Percentiles rank a stretch among this genome's conserved stretches.
phyloP scores from a whole-genome alignment of 2,888 invertebrate species.

The Trichopoda pennipes region DNA sequence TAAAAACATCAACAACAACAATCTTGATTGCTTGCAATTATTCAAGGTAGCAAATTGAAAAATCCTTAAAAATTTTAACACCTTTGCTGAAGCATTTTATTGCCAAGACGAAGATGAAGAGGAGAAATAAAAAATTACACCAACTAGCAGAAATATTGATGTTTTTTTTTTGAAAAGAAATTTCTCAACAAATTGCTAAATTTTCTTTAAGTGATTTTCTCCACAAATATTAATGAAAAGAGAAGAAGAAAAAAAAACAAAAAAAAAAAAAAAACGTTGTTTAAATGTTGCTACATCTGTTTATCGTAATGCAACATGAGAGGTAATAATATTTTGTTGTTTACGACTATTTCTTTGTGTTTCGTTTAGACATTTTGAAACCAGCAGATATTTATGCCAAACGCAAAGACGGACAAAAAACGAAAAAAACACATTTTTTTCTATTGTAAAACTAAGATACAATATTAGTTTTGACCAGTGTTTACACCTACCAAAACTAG shows the following conservation, averaged over 20 bases:
- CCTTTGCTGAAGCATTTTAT: too few species aligned
- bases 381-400: background rate
- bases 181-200: constrained; percentile 1
- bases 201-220: constrained; percentile 31
- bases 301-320: constrained; percentile 62
- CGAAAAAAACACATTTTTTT: constrained; percentile 11
- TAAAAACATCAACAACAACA: too few species aligned
- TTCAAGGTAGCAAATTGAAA: too few species aligned
- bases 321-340: constrained; percentile 49
- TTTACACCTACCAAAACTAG: constrained; percentile 13
- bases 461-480: background rate
- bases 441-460: constrained; percentile 20
- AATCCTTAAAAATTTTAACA: too few species aligned
- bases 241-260: too few species aligned
- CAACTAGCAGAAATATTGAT: too few species aligned
- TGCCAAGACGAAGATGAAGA: too few species aligned
- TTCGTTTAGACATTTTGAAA: constrained; percentile 33
- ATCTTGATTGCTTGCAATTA: too few species aligned
- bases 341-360: constrained; percentile 4
- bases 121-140: too few species aligned
- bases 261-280: constrained; percentile 2
- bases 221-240: constrained; percentile 39
- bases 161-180: too few species aligned
- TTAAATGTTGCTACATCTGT: constrained; percentile 37
- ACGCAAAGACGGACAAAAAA: background rate